Base-by-base conservation (phyloP, 1,140 invertebrate species). In the Trypoxylus dichotomus region DNA sequence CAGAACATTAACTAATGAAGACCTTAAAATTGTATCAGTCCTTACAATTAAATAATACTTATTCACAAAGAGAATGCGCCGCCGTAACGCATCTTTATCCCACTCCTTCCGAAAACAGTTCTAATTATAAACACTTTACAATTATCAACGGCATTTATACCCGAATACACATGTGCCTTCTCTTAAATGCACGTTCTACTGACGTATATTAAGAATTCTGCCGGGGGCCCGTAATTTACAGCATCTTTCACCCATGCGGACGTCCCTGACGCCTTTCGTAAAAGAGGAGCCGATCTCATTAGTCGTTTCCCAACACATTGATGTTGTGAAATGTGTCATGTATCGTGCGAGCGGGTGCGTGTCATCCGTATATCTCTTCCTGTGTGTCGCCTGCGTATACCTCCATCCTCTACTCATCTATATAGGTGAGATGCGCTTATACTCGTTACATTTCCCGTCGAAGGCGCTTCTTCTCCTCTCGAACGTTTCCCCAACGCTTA, bases 241-340 rank as follows among this genome's bases (percentile, higher is more conserved):
- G 60, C 60, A 27, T 63, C 60, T 63, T 63, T 27, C 25, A 25
- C 60, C n/a, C n/a, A 19, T 47, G n/a, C 43, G 43, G 43, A 47
- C 43, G 43, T 47, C 25, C 21, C n/a, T 24, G 60, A 63, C 60
- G 19, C 60, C 21, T 24, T 19, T 25, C 60, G 60, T 63, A 25
- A 63, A 63, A 27, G 60, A 63, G 25, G 25, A 42, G 74, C 43
- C 24, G 37, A 25, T 43, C 83, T 85, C 84, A 83, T 85, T 85
- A 85, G 84, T 81, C 81, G 81, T 81, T 84, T 83, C 83, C 83
- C 82, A 21, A 54, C 83, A 85, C 83, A 83, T 82, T 84, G 82
- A 83, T 63, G 84, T 84, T 85, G 83, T 84, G 84, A 85, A 85
- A 85, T 82, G 79, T 84, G 84, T 85, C 84, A 83, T 85, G 82